Percentiles rank a stretch among this genome's conserved stretches.
phyloP scores from a whole-genome alignment of 2,113 vertebrate species.

The Leptocoma aspasia region DNA sequence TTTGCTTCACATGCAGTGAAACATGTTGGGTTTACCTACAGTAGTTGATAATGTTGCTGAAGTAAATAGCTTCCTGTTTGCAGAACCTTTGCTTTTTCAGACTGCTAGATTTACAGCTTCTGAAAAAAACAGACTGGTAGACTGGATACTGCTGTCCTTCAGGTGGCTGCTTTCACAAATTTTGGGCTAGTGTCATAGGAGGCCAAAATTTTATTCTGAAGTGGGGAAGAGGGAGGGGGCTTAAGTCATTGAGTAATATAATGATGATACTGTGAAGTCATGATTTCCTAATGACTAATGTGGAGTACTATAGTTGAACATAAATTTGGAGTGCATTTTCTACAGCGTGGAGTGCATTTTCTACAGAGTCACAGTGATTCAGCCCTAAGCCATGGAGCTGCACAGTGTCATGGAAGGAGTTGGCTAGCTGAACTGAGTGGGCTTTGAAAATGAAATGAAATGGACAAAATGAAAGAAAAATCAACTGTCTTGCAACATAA shows the following conservation, averaged over 20 bases:
- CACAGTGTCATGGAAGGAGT: accelerated
- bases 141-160: neutral
- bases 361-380: neutral
- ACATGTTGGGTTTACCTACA: neutral
- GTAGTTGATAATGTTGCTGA: neutral
- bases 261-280: neutral
- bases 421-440: neutral
- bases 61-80: neutral
- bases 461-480: neutral
- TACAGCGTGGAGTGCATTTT: neutral
- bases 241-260: neutral
- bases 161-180: neutral
- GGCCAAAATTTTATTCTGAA: neutral
- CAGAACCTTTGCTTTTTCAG: neutral
- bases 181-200: neutral
- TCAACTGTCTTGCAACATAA: neutral
- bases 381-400: neutral
- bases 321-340: neutral
- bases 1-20: neutral
- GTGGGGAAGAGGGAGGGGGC: neutral
- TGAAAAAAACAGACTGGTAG: neutral
- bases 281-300: neutral
- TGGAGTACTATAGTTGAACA: neutral
- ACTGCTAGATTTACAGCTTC: neutral
- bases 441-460: neutral